phyloP scores from a whole-genome alignment of 2,888 invertebrate species.

The Acanthopleura granulata region DNA sequence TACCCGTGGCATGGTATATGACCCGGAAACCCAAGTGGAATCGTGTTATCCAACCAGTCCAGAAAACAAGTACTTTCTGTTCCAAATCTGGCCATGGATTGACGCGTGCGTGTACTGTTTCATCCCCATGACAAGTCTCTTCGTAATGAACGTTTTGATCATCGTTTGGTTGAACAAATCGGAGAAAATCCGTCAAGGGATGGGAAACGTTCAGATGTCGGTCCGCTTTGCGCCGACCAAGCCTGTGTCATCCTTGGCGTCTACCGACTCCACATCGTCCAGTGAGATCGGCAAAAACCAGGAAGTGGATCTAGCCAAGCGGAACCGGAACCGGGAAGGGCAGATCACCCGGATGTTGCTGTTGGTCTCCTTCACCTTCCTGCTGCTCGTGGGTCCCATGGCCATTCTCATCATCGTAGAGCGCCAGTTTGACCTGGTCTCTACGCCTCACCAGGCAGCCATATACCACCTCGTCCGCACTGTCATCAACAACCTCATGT shows the following conservation, averaged over 20 bases:
- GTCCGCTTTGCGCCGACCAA: not conserved
- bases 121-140: constrained; percentile 27
- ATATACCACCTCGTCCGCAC: constrained; percentile 25
- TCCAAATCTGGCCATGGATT: constrained; percentile 31
- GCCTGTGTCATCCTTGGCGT: not conserved
- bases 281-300: not conserved
- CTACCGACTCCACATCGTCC: not conserved
- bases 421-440: constrained; percentile 25
- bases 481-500: constrained; percentile 34
- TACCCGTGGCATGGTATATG: constrained; percentile 21
- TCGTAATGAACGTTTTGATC: constrained; percentile 30
- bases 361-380: constrained; percentile 31
- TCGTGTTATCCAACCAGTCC: constrained; percentile 20
- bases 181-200: constrained; percentile 10
- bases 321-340: constrained; percentile 4
- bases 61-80: constrained; percentile 23
- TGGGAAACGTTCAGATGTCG: not conserved
- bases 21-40: not conserved
- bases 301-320: not conserved
- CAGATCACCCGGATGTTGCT: constrained; percentile 31
- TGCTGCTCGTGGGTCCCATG: constrained; percentile 29
- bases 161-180: constrained; percentile 23
- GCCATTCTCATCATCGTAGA: constrained; percentile 27
- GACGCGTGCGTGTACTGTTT: constrained; percentile 35
- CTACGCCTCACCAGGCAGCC: constrained; percentile 21